A percentile compares a stretch with the other conserved stretches of the same genome.
These are phyloP conservation scores for Stratiomys singularior DNA, from an alignment of 2,888 invertebrate genomes.

Conservation along the genomic window DNA sequence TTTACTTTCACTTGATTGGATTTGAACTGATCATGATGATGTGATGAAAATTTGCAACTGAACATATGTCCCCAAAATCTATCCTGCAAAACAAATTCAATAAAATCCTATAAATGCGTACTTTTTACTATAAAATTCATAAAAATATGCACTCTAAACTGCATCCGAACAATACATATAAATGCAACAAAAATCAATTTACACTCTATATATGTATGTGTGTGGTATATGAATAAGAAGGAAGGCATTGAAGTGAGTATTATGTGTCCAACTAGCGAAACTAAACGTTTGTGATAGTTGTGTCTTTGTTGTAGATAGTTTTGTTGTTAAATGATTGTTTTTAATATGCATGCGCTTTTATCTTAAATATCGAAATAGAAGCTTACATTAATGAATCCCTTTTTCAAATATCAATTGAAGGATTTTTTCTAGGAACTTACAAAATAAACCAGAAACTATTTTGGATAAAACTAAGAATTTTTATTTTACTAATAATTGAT, in stretches of 20 bases:
- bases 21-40: conserved; percentile 29
- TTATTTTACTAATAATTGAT: no score
- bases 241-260: conserved; percentile 59
- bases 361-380: no score
- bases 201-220: conserved; percentile 10
- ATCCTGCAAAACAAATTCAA: not conserved
- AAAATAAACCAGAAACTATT: no score
- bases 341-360: no score
- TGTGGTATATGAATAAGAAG: conserved; percentile 52
- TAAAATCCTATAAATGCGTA: not conserved
- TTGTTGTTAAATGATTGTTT: no score
- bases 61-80: not conserved
- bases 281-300: not conserved
- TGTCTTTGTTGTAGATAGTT: not conserved
- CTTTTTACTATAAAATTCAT: not conserved
- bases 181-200: conserved; percentile 1
- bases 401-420: no score
- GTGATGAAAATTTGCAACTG: conserved; percentile 27
- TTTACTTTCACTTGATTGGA: conserved; percentile 35
- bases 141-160: conserved; percentile 6
- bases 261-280: conserved; percentile 24
- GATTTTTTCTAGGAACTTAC: no score
- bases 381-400: no score
- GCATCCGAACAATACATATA: conserved; percentile 18
- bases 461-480: no score